These are phyloP conservation scores for Epinotia nisella DNA, from an alignment of 2,888 invertebrate species.

Conservation along the genomic window DNA sequence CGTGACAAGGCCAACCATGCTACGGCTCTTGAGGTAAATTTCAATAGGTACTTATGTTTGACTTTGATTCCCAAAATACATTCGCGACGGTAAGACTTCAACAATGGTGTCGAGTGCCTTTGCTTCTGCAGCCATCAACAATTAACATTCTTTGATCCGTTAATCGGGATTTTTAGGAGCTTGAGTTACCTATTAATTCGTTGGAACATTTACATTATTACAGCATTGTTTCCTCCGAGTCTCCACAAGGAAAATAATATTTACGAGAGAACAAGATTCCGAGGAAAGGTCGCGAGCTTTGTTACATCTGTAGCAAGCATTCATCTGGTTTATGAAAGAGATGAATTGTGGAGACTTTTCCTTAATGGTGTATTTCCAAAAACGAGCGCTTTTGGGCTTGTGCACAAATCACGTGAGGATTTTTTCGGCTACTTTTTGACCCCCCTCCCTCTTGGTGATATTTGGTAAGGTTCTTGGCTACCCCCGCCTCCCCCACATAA, in stretches of 20 bases:
- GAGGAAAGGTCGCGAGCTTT: slow-evolving; percentile 6
- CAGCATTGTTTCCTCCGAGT: background rate
- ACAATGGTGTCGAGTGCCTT: background rate
- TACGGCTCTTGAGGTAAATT: too few species aligned
- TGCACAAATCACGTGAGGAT: too few species aligned
- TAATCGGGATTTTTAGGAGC: background rate
- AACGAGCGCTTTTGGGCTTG: too few species aligned
- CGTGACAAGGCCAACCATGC: too few species aligned
- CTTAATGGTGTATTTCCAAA: too few species aligned
- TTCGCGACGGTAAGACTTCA: too few species aligned
- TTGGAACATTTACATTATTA: background rate
- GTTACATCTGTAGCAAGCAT: background rate
- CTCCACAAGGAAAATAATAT: slow-evolving; percentile 4
- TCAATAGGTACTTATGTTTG: too few species aligned
- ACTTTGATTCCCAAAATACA: too few species aligned
- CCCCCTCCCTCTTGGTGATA: too few species aligned
- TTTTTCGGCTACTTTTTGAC: too few species aligned
- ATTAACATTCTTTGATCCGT: background rate
- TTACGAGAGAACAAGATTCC: background rate
- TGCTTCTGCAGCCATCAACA: background rate
- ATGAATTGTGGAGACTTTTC: background rate
- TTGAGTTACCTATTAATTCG: background rate
- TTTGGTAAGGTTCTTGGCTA: too few species aligned
- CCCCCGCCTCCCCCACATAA: too few species aligned
- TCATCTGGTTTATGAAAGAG: background rate